Conservation (phyloP, 1,140 invertebrate genomes). For the Eufriesea mexicana region DNA sequence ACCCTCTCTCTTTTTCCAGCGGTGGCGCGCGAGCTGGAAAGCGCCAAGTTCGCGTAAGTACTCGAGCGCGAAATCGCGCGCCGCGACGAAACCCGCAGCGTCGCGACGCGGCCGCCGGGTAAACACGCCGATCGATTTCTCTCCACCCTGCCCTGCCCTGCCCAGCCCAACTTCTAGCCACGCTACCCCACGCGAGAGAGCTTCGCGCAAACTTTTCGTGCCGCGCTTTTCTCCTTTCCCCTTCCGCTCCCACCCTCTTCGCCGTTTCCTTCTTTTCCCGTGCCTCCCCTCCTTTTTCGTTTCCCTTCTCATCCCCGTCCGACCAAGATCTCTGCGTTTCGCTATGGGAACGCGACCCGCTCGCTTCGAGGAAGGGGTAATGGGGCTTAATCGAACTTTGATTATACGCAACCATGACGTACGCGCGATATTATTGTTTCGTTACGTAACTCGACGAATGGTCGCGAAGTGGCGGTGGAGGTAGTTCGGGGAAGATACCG, state of each 20-base stretch:
- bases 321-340: no score
- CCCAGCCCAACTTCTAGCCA: slow-evolving; percentile 29
- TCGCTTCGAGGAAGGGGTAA: neutral
- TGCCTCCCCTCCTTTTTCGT: neutral
- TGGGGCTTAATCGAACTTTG: neutral
- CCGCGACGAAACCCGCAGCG: slow-evolving; percentile 53
- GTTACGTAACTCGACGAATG: neutral
- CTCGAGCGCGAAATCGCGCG: slow-evolving; percentile 67
- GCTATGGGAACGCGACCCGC: neutral
- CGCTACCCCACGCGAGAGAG: neutral
- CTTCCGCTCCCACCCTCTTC: neutral
- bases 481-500: neutral
- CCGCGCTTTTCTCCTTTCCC: no score
- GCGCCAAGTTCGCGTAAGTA: slow-evolving; percentile 57
- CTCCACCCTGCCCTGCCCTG: slow-evolving; percentile 40
- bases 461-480: neutral
- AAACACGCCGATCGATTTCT: slow-evolving; percentile 69
- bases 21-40: slow-evolving; percentile 31
- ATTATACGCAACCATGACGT: slow-evolving; percentile 13
- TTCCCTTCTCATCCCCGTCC: neutral
- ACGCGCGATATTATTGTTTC: neutral
- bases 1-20: slow-evolving; percentile 28
- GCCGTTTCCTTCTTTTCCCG: neutral
- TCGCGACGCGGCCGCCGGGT: slow-evolving; percentile 63
- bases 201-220: neutral